These are phyloP conservation scores for Tiliacea aurago DNA, from an alignment of 2,888 invertebrate species.

Conservation along the genomic window DNA sequence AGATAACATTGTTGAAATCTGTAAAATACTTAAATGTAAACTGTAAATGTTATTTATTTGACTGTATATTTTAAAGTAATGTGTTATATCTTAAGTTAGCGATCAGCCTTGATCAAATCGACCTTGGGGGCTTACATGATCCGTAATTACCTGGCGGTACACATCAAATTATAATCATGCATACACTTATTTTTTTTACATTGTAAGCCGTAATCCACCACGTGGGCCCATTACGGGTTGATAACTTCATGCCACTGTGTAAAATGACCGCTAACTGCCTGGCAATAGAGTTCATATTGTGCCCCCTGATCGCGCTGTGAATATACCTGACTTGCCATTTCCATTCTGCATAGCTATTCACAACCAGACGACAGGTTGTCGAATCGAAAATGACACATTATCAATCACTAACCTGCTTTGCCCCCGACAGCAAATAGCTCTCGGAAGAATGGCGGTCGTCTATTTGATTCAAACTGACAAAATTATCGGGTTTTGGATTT, in stretches of 20 bases:
- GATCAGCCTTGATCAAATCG: conserved; percentile 51
- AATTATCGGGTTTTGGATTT: too few relatives aligned
- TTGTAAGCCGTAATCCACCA: not conserved
- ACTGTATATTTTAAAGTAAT: conserved; percentile 26
- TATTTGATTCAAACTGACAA: too few relatives aligned
- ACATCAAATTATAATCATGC: not conserved
- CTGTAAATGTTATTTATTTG: conserved; percentile 32
- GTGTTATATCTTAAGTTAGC: conserved; percentile 32
- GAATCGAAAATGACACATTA: too few relatives aligned
- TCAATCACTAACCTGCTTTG: too few relatives aligned
- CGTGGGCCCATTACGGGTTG: not conserved
- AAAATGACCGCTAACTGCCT: not conserved
- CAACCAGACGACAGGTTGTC: too few relatives aligned
- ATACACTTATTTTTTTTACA: not conserved
- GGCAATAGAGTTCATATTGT: conserved; percentile 6
- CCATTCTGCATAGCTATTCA: too few relatives aligned
- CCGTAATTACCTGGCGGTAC: not conserved
- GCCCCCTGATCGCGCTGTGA: conserved; percentile 48
- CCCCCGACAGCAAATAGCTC: too few relatives aligned
- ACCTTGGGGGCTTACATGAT: not conserved
- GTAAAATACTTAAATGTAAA: conserved; percentile 11
- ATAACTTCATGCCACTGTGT: too few relatives aligned
- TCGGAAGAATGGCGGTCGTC: too few relatives aligned
- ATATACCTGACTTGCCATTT: conserved; percentile 67
- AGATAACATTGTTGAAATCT: not conserved